phyloP scores from a whole-genome alignment of 2,888 invertebrate genomes.

The Prosopocoilus inquinatus region DNA sequence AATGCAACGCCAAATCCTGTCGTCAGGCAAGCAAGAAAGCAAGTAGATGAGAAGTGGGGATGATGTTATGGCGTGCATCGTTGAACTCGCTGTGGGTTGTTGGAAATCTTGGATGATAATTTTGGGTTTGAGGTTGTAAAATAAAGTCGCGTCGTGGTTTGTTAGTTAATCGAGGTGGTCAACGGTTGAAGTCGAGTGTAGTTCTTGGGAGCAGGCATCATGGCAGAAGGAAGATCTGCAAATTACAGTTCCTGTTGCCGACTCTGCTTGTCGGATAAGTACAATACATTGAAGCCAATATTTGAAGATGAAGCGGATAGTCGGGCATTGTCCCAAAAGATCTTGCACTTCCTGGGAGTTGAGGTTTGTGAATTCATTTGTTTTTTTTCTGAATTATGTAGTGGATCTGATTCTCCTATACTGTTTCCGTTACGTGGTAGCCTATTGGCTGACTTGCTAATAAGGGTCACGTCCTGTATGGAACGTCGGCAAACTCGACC shows the following conservation, averaged over 20 bases:
- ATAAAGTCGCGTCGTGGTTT: constrained; percentile 10
- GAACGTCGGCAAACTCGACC: constrained; percentile 14
- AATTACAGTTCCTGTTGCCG: constrained; percentile 46
- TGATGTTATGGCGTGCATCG: constrained; percentile 21
- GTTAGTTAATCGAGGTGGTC: constrained; percentile 7
- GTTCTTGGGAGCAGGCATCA: constrained; percentile 8
- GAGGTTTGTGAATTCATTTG: constrained; percentile 56
- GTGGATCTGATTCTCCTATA: constrained; percentile 3
- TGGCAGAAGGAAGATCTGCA: constrained; percentile 28
- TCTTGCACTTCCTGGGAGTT: constrained; percentile 63
- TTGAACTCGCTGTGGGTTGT: constrained; percentile 16
- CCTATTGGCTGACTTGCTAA: constrained; percentile 11
- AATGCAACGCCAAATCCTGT: constrained; percentile 21
- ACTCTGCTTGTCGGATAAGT: constrained; percentile 46
- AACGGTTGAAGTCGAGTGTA: constrained; percentile 9
- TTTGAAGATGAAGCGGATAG: constrained; percentile 39
- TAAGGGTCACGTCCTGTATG: constrained; percentile 13
- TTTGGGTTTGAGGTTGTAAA: constrained; percentile 10
- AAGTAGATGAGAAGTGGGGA: constrained; percentile 22
- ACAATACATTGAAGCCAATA: constrained; percentile 42
- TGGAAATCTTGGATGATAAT: constrained; percentile 21
- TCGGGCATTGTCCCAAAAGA: constrained; percentile 59
- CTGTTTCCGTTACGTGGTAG: constrained; percentile 16
- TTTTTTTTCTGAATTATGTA: background rate
- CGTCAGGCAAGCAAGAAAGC: constrained; percentile 13